A percentile compares a stretch with the other conserved stretches of the same genome.
phyloP scores from a whole-genome alignment of 1,140 invertebrate species.

The Cotesia typhae region DNA sequence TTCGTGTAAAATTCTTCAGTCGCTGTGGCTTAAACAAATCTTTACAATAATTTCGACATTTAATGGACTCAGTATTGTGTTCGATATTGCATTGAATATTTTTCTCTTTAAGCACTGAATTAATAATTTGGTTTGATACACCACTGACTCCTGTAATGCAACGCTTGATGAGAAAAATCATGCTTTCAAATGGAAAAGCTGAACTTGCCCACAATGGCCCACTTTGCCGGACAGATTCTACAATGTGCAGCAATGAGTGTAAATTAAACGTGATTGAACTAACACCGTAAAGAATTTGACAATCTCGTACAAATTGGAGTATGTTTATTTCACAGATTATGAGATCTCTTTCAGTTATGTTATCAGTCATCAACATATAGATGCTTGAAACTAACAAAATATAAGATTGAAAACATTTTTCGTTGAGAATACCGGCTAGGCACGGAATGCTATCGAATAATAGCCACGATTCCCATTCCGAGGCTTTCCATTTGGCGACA shows the following conservation, averaged over 20 bases:
- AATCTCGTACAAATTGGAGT: constrained; percentile 35
- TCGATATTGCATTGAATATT: background rate
- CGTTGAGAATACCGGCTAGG: constrained; percentile 35
- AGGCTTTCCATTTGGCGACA: constrained; percentile 29
- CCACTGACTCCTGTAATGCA: background rate
- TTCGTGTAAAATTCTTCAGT: constrained; percentile 14
- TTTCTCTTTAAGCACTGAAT: background rate
- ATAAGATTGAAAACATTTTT: constrained; percentile 39
- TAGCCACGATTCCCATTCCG: constrained; percentile 38
- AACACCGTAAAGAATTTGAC: constrained; percentile 38
- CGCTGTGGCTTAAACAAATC: constrained; percentile 15
- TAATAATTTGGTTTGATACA: constrained; percentile 15
- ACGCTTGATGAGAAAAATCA: constrained; percentile 6
- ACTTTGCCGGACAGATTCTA: constrained; percentile 15
- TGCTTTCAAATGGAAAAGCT: background rate
- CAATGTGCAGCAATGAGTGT: constrained; percentile 10
- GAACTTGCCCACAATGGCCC: constrained; percentile 18
- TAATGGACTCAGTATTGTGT: background rate
- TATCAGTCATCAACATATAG: constrained; percentile 29
- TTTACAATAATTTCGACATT: constrained; percentile 26
- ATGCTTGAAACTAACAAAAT: constrained; percentile 36
- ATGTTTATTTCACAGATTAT: constrained; percentile 40
- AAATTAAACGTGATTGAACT: background rate
- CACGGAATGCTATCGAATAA: constrained; percentile 42
- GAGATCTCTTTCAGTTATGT: constrained; percentile 34